Base-by-base conservation (phyloP, 64 coral and sea anemone genomes). In the Orbicella faveolata region DNA sequence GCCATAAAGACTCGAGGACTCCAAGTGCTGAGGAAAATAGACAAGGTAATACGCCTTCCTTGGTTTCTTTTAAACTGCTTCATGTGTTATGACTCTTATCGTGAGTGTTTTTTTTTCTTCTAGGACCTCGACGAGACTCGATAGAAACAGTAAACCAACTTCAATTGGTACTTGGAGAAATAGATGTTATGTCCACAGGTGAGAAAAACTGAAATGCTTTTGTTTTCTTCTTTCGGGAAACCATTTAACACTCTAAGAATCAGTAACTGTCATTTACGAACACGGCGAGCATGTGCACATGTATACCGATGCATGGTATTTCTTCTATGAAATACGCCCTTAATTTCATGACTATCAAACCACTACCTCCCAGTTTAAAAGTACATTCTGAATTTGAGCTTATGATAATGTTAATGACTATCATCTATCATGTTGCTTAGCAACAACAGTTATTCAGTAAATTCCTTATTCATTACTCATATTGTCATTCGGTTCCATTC, bases 161-260 rank as follows among this genome's bases (percentile, higher is more conserved):
- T 85, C 62, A 85, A 54, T 23, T 85, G 23, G 37, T 85, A 21
- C 44, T 85, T 52, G 82, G 82, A 73, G 82, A 85, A 73, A 85
- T 85, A n/a, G 82, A 85, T 52, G 82, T 66, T 15, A 85, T 85
- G 82, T 85, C 82, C 36, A 85, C 82, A 52, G 82, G 82, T 85
- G 51, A 12, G 77, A n/a, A 6, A 10, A 9, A n/a, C 52, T 53
- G 9, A 79, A 52, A 11, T 70, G 2, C 0, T 70, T 70, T 70
- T n/a, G 10, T 26, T 10, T 26, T 33, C 9, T 33, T 70, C 9
- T 25, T 70, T 25, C 25, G 25, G 21, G 9, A n/a, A 9, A n/a
- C 5, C 23, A 7, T 67, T 67, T 18, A 5, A 67, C 23, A 6
- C 18, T 67, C 23, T 23, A 18, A 67, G 4, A 67, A 23, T 67